A percentile compares a stretch with the other conserved stretches of the same genome.
These are phyloP conservation scores for Anabas testudineus DNA, from an alignment of 2,797 vertebrate genomes.

Conservation along the genomic window DNA sequence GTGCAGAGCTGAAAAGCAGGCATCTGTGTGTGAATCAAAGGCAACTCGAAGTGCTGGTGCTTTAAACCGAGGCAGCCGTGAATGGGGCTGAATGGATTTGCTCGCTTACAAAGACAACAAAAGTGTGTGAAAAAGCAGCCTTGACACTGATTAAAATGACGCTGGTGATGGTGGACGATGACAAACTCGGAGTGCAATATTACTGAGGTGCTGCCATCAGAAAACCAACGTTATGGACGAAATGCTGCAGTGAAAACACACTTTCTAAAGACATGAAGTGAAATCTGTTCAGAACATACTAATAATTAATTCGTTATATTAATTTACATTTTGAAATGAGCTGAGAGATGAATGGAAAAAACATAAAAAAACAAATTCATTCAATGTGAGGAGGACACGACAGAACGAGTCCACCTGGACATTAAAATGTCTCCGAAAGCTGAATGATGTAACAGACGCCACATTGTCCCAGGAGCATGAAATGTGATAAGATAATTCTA, in stretches of 20 bases:
- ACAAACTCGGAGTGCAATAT: slow-evolving; percentile 2
- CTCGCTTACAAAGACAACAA: neutral
- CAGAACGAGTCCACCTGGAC: too few species aligned
- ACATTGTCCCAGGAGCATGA: too few species aligned
- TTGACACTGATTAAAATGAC: slow-evolving; percentile 25
- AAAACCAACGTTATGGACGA: slow-evolving; percentile 7
- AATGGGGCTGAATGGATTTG: slow-evolving; percentile 11
- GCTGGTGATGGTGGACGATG: neutral
- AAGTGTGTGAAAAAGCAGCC: slow-evolving; percentile 37
- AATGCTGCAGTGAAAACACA: neutral
- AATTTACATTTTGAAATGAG: too few species aligned
- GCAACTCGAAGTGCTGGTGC: neutral
- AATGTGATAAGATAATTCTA: too few species aligned
- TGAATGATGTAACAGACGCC: too few species aligned
- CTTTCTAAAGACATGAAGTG: too few species aligned
- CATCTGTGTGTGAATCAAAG: slow-evolving; percentile 2
- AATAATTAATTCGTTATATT: too few species aligned
- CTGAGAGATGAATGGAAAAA: too few species aligned
- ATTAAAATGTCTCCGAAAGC: too few species aligned
- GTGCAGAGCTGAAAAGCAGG: neutral
- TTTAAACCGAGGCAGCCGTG: slow-evolving; percentile 6
- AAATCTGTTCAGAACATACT: too few species aligned
- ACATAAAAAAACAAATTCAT: too few species aligned
- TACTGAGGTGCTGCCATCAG: neutral
- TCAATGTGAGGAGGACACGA: too few species aligned